Conservation (phyloP, 2,888 invertebrate species). For the Elaeidobius kamerunicus region DNA sequence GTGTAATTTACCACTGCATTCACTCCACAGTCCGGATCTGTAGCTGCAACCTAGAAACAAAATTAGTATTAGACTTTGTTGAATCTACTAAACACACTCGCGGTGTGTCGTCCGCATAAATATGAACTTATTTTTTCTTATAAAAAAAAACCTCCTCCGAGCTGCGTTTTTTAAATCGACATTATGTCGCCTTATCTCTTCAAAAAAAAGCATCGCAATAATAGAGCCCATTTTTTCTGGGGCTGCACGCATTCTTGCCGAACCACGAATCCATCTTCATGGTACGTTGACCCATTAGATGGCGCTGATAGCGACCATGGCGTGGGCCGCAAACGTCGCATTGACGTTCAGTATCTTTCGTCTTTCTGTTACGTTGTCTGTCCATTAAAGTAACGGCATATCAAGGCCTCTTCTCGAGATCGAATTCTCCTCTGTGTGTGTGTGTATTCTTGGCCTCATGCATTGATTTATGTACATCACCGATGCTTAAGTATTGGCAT, state of each 20-base stretch:
- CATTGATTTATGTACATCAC: slow-evolving; percentile 29
- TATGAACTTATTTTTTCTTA: not conserved
- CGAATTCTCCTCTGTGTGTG: no score
- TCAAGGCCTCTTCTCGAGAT: slow-evolving; percentile 23
- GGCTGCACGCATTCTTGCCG: slow-evolving; percentile 1
- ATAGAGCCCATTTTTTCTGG: not conserved
- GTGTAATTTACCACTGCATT: slow-evolving; percentile 92
- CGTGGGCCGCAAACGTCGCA: slow-evolving; percentile 39
- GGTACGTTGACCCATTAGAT: slow-evolving; percentile 43
- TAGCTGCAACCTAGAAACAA: slow-evolving; percentile 81
- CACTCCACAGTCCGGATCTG: slow-evolving; percentile 94
- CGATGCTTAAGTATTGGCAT: slow-evolving; percentile 22
- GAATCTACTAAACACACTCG: no score
- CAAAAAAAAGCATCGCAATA: not conserved
- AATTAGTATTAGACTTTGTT: slow-evolving; percentile 1
- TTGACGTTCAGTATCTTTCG: slow-evolving; percentile 42
- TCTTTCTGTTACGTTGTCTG: slow-evolving; percentile 40
- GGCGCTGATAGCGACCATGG: slow-evolving; percentile 43
- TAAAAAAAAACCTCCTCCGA: no score
- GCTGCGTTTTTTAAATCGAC: no score
- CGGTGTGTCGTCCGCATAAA: no score
- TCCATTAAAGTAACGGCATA: slow-evolving; percentile 41
- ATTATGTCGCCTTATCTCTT: not conserved
- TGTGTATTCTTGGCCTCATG: slow-evolving; percentile 28
- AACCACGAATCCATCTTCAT: not conserved